Evolutionary conservation across 2,113 vertebrate species (phyloP).

Genomic region (Budorcas taxicolor): DNA sequence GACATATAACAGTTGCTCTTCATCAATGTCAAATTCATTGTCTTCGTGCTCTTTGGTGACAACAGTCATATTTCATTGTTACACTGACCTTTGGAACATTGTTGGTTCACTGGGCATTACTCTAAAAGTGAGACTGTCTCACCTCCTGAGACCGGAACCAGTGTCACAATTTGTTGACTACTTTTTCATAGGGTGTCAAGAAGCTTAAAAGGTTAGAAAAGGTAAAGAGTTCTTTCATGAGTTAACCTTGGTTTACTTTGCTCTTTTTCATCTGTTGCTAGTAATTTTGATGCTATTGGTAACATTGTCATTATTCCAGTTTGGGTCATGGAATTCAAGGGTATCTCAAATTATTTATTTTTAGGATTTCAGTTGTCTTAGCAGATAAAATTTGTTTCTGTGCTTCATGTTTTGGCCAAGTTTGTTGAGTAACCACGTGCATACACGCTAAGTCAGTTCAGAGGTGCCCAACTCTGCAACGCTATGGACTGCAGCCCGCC

Average conservation of each 20-base stretch:
- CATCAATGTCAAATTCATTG: constrained; percentile 18
- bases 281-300: background rate
- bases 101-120: background rate
- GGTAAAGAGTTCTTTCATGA: background rate
- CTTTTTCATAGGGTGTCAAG: background rate
- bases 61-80: constrained; percentile 49
- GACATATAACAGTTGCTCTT: constrained; percentile 32
- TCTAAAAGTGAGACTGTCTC: background rate
- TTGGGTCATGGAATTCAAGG: background rate
- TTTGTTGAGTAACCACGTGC: background rate
- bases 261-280: background rate
- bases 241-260: background rate
- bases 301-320: background rate
- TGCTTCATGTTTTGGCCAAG: background rate
- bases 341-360: background rate
- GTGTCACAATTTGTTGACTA: background rate
- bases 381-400: background rate
- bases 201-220: background rate
- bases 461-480: background rate
- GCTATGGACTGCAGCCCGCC: accelerated
- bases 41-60: constrained; percentile 35
- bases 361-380: background rate
- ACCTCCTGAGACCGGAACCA: background rate
- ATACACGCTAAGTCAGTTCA: background rate
- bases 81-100: constrained; percentile 26